These are phyloP conservation scores for Hydra vulgaris DNA, from an alignment of 30 jellyfish, hydroid and myxozoan genomes.

Conservation along the genomic window DNA sequence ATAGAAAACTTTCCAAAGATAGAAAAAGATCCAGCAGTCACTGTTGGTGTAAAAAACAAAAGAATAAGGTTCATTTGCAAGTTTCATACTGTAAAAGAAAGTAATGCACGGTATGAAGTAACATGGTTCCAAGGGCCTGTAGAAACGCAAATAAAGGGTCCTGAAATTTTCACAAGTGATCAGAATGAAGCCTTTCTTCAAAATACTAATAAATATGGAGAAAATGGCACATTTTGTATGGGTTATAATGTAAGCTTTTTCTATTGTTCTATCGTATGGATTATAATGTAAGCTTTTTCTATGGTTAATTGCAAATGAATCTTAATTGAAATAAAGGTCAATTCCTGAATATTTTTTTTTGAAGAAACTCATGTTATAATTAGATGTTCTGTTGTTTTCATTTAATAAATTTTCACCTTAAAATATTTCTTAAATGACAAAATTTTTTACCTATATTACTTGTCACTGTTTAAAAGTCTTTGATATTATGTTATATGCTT, in stretches of 20 bases:
- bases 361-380: too few species aligned
- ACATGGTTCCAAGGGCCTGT: constrained; percentile 45
- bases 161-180: constrained; percentile 3
- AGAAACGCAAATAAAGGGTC: constrained; percentile 5
- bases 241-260: constrained; percentile 34
- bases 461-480: too few species aligned
- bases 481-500: too few species aligned
- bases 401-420: too few species aligned
- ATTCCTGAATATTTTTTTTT: too few species aligned
- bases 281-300: too few species aligned
- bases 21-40: constrained; percentile 27
- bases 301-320: too few species aligned
- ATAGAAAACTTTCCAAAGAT: constrained; percentile 47
- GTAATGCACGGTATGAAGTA: constrained; percentile 28
- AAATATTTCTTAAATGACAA: too few species aligned
- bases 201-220: constrained; percentile 9
- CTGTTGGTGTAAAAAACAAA: constrained; percentile 45
- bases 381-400: too few species aligned
- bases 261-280: neutral
- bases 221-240: constrained; percentile 14
- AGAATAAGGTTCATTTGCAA: constrained; percentile 45
- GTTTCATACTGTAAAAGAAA: constrained; percentile 34
- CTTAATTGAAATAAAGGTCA: too few species aligned
- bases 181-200: constrained; percentile 34
- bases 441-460: too few species aligned